These are phyloP conservation scores for Etheostoma spectabile DNA, from an alignment of 2,113 vertebrate genomes.

Conservation along the genomic window DNA sequence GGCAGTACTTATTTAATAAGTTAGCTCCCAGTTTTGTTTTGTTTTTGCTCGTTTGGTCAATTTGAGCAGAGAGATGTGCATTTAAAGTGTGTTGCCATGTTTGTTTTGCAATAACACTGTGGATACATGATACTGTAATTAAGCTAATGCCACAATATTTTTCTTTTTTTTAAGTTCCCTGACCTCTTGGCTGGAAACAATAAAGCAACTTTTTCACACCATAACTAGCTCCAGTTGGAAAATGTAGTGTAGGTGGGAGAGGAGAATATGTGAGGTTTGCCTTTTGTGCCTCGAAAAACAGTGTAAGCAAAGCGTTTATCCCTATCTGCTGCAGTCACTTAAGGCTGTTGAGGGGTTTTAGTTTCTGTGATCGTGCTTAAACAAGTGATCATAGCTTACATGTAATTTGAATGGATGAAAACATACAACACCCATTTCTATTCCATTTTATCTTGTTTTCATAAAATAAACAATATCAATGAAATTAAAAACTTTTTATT, in stretches of 20 bases:
- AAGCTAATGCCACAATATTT: not conserved
- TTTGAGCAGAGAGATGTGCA: not conserved
- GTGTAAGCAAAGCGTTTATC: conserved; percentile 10
- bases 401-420: not conserved
- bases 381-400: not conserved
- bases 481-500: not conserved
- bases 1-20: conserved; percentile 10
- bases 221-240: conserved; percentile 4
- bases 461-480: not conserved
- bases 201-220: conserved; percentile 11
- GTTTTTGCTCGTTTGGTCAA: conserved; percentile 7
- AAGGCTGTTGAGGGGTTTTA: not conserved
- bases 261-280: not conserved
- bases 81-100: not conserved
- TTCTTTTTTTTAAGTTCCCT: conserved; percentile 17
- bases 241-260: conserved; percentile 32
- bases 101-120: not conserved
- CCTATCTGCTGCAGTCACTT: not conserved
- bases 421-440: not conserved
- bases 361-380: not conserved
- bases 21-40: not conserved
- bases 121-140: conserved; percentile 1
- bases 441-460: not conserved
- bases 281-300: not conserved
- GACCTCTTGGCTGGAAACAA: conserved; percentile 34